phyloP scores from a whole-genome alignment of 2,888 invertebrate species.

The Leptura quadrifasciata region DNA sequence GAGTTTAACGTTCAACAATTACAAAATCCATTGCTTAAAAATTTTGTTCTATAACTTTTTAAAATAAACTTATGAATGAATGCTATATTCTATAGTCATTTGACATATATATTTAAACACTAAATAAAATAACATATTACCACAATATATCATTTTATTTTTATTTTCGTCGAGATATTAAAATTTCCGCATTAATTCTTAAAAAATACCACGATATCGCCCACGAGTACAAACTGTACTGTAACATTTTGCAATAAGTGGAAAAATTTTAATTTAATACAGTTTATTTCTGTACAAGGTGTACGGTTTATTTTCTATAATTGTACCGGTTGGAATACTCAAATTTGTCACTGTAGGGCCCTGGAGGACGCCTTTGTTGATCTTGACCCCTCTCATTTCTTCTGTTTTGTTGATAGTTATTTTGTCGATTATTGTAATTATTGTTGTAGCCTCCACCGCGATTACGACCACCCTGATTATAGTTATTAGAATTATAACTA shows the following conservation, averaged over 20 bases:
- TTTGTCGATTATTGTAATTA: slow-evolving; percentile 40
- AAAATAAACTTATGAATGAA: neutral
- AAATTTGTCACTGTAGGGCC: slow-evolving; percentile 68
- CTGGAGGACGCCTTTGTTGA: slow-evolving; percentile 59
- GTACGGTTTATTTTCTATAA: slow-evolving; percentile 55
- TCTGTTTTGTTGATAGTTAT: slow-evolving; percentile 41
- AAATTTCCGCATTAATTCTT: neutral
- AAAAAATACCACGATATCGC: slow-evolving; percentile 3
- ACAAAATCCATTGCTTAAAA: neutral
- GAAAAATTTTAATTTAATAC: slow-evolving; percentile 8
- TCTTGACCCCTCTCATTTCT: slow-evolving; percentile 42
- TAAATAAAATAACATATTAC: neutral
- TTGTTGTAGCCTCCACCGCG: slow-evolving; percentile 52
- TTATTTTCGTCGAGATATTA: neutral
- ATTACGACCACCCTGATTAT: slow-evolving; percentile 42
- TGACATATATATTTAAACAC: neutral
- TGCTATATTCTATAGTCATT: neutral
- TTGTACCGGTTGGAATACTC: slow-evolving; percentile 60
- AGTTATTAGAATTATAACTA: slow-evolving; percentile 45
- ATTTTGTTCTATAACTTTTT: neutral
- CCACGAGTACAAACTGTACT: neutral
- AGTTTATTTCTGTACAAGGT: slow-evolving; percentile 27
- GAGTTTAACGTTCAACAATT: too few species aligned
- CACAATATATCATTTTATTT: neutral
- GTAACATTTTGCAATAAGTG: slow-evolving; percentile 13